phyloP scores from a whole-genome alignment of 2,888 invertebrate genomes.

The Melieria crassipennis region DNA sequence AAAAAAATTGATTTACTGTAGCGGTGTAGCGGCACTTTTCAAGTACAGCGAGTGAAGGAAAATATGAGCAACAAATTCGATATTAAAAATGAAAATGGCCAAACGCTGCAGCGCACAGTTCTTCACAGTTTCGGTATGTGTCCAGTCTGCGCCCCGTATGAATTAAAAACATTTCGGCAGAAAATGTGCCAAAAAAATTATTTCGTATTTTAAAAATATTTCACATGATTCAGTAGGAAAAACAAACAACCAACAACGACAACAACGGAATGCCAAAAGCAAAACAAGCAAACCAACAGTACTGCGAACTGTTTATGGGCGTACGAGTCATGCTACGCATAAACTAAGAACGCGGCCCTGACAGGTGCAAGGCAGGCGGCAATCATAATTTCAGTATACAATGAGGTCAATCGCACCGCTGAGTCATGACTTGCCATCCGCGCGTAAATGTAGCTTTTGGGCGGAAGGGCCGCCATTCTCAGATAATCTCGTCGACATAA shows the following conservation, averaged over 20 bases:
- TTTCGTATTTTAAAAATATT: constrained; percentile 7
- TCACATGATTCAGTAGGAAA: constrained; percentile 22
- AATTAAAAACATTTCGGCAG: no score
- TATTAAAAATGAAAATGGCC: no score
- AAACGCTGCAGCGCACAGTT: no score
- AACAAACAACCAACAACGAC: constrained; percentile 13
- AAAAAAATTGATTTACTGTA: constrained; percentile 20
- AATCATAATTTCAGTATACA: constrained; percentile 2
- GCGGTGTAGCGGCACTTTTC: constrained; percentile 3
- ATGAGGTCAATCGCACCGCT: neutral
- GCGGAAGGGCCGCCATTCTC: no score
- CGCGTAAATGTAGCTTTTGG: no score
- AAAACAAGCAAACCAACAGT: constrained; percentile 20
- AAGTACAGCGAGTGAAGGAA: no score
- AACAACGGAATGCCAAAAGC: neutral
- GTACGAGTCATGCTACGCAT: neutral
- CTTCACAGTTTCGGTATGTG: no score
- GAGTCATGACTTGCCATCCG: no score
- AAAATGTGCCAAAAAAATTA: no score
- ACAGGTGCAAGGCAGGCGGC: neutral
- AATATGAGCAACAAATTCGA: no score
- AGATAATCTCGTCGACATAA: no score
- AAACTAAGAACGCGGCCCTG: neutral
- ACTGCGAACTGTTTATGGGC: neutral
- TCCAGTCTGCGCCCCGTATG: no score